phyloP scores from a whole-genome alignment of 2,797 vertebrate genomes.

The Limnodromus scolopaceus region DNA sequence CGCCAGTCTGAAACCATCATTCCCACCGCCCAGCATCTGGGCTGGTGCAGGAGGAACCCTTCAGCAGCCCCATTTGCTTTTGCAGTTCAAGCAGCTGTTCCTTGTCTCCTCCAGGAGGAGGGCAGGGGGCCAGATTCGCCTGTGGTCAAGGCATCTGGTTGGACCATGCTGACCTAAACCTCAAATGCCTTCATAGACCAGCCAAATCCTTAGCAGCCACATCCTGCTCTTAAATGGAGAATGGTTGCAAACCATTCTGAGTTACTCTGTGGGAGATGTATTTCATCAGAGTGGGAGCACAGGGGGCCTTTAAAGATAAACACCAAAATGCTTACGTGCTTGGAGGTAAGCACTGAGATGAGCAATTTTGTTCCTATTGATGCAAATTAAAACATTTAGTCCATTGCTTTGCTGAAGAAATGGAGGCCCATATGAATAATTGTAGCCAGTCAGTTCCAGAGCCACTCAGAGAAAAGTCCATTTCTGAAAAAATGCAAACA shows the following conservation, averaged over 20 bases:
- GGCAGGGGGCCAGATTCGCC: not conserved
- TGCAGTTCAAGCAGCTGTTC: not conserved
- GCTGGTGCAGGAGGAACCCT: not conserved
- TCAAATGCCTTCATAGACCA: not conserved
- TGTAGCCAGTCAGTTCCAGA: not conserved
- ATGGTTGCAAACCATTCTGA: not conserved
- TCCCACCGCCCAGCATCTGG: fast-evolving
- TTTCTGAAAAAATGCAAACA: not conserved
- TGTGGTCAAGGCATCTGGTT: not conserved
- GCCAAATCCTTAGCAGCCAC: not conserved
- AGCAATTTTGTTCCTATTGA: not conserved
- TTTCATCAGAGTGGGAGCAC: not conserved
- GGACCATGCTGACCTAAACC: not conserved
- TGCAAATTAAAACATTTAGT: not conserved
- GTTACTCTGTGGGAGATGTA: not conserved
- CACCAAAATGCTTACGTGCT: not conserved
- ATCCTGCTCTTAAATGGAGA: not conserved
- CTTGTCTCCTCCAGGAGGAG: not conserved
- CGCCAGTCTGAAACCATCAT: not conserved
- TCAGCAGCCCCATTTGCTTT: not conserved
- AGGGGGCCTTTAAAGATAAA: not conserved
- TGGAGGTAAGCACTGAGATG: not conserved
- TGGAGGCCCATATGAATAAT: not conserved
- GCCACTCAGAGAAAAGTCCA: not conserved
- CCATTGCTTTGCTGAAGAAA: not conserved